Evolutionary conservation across 2,888 invertebrate species (phyloP), one percentile per base, ranked within the genome.

Genomic region (Melanophora roralis): DNA sequence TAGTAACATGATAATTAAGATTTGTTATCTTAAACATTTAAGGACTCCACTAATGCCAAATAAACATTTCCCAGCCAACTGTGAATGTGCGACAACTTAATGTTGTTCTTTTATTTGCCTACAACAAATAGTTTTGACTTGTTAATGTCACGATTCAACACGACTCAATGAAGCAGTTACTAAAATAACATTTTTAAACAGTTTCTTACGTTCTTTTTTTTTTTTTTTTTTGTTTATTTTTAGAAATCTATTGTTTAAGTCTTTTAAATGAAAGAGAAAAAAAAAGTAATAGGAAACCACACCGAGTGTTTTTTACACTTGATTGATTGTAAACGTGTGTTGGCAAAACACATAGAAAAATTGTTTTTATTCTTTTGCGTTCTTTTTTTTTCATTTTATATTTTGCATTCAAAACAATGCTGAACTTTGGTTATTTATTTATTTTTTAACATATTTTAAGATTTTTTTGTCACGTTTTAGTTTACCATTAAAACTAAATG

Each of bases 301-400:
- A 57, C 55, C 53, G 16, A 72, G 79, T 68, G 62, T 80, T n/a
- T n/a, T 76, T 80, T 76, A 80, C 79, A 76, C 76, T 80, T 80
- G 79, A 80, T 80, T 80, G 79, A 80, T 79, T 79, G 79, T 51
- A 72, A 80, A 80, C 79, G 79, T 80, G 79, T 80, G 75, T 75
- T 80, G 79, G 71, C 76, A 75, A 72, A 80, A 79, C 69, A 79
- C 36, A 49, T 43, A 51, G 32, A 73, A 47, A 65, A 49, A 32
- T 73, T 45, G 36, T 55, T 11, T 62, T 60, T 49, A 67, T 43
- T 43, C 14, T 36, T 6, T 72, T 45, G 23, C 32, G 12, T 12
- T 11, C 23, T 23, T 12, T 32, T 19, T 23, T 49, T n/a, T 43
- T 59, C 43, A 5, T 47, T 65, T 49, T 36, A 60, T 60, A 67